Conservation (phyloP, 2,113 vertebrate genomes). For the Nymphicus hollandicus region DNA sequence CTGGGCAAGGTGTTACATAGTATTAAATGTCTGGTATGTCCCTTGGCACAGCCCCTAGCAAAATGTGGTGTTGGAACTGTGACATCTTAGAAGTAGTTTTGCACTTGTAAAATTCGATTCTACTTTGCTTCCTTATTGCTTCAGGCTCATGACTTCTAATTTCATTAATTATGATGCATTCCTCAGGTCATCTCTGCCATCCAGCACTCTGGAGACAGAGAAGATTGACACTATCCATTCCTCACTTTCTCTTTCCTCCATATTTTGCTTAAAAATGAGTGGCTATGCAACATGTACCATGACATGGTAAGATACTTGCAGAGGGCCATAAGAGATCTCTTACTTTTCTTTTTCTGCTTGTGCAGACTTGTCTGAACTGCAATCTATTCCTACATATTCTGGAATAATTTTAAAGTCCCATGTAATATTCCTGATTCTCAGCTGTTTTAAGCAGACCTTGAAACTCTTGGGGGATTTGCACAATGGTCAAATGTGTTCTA, state of each 20-base stretch:
- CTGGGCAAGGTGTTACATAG: background rate
- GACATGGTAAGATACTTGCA: background rate
- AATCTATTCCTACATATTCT: background rate
- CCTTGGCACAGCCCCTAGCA: background rate
- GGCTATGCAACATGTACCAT: too few relatives aligned
- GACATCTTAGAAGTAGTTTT: background rate
- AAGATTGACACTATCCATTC: background rate
- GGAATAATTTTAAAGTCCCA: background rate
- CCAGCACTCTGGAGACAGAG: background rate
- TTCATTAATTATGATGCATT: background rate
- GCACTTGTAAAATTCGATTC: background rate
- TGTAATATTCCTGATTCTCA: background rate
- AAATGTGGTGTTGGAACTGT: background rate
- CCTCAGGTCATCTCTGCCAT: background rate
- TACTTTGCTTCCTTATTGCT: rapidly evolving
- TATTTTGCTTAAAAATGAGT: background rate
- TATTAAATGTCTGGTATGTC: background rate
- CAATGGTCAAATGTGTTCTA: background rate
- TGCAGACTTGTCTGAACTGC: rapidly evolving
- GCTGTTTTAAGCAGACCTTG: background rate
- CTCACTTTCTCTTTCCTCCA: background rate
- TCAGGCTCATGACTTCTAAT: background rate
- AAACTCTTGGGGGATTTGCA: background rate
- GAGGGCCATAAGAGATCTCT: rapidly evolving
- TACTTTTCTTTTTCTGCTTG: background rate